phyloP scores from a whole-genome alignment of 2,888 invertebrate genomes.

The Agrypnus murinus region DNA sequence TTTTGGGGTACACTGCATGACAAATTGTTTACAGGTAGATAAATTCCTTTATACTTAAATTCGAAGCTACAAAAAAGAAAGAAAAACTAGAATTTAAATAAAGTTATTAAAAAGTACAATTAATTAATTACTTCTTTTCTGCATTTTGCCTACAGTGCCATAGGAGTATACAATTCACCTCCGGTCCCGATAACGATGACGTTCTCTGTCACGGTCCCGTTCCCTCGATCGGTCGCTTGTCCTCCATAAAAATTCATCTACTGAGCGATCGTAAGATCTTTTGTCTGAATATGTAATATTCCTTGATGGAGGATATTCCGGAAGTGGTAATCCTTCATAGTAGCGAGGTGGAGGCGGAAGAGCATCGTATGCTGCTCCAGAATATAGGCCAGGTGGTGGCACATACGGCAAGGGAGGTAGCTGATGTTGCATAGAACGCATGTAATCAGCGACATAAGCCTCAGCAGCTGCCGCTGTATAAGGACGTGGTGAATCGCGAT shows the following conservation, averaged over 20 bases:
- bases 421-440: constrained; percentile 91
- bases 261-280: constrained; percentile 90
- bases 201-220: constrained; percentile 66
- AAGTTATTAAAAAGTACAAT: constrained; percentile 43
- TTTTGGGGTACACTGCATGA: background rate
- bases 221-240: constrained; percentile 79
- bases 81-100: constrained; percentile 46
- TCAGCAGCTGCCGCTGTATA: constrained; percentile 81
- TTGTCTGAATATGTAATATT: constrained; percentile 78
- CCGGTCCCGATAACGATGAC: constrained; percentile 72
- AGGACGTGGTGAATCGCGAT: constrained; percentile 72
- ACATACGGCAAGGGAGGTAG: constrained; percentile 90
- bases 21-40: constrained; percentile 23
- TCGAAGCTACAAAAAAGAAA: constrained; percentile 41
- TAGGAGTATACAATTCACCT: constrained; percentile 50
- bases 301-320: constrained; percentile 81
- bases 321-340: constrained; percentile 84
- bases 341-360: constrained; percentile 84
- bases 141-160: constrained; percentile 45
- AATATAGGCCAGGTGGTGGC: constrained; percentile 76
- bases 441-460: constrained; percentile 91
- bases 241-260: constrained; percentile 91
- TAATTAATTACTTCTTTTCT: constrained; percentile 22
- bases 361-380: constrained; percentile 65
- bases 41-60: constrained; percentile 34